Percentiles rank a stretch among this genome's conserved stretches.
phyloP scores from a whole-genome alignment of 2,797 vertebrate species.

The Anabas testudineus region DNA sequence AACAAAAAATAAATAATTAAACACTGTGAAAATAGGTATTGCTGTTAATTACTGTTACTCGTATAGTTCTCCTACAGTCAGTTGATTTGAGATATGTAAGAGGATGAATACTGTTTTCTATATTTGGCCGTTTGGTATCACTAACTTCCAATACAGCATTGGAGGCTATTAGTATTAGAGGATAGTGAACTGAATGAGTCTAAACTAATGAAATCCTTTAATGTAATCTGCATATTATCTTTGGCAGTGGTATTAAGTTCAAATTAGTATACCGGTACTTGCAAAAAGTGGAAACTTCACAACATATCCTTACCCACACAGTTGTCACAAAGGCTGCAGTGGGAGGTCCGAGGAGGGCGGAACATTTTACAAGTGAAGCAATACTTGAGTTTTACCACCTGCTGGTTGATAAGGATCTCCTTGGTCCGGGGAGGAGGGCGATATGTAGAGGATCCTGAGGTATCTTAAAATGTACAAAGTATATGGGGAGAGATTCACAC shows the following conservation, averaged over 20 bases:
- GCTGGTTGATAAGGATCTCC: conserved; percentile 95
- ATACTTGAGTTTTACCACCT: conserved; percentile 97
- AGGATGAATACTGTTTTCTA: no score
- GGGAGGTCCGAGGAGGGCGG: conserved; percentile 94
- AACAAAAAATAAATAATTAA: no score
- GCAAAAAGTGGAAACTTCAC: conserved; percentile 9
- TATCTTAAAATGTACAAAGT: conserved; percentile 83
- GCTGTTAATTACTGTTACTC: no score
- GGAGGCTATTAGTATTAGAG: not conserved
- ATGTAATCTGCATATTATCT: not conserved
- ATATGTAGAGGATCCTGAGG: conserved; percentile 91
- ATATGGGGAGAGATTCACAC: conserved; percentile 4
- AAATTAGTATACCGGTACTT: conserved; percentile 7
- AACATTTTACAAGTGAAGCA: conserved; percentile 99
- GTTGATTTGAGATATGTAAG: no score
- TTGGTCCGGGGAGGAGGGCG: conserved; percentile 93
- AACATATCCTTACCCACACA: conserved; percentile 90
- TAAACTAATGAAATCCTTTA: not conserved
- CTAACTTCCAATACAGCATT: not conserved
- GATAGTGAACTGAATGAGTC: not conserved
- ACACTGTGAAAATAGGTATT: no score
- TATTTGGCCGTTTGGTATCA: not conserved
- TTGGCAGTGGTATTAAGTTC: not conserved
- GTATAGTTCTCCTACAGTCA: no score
- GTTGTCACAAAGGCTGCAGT: conserved; percentile 98